Conservation (phyloP, 2,113 vertebrate genomes). For the Bos taurus region DNA sequence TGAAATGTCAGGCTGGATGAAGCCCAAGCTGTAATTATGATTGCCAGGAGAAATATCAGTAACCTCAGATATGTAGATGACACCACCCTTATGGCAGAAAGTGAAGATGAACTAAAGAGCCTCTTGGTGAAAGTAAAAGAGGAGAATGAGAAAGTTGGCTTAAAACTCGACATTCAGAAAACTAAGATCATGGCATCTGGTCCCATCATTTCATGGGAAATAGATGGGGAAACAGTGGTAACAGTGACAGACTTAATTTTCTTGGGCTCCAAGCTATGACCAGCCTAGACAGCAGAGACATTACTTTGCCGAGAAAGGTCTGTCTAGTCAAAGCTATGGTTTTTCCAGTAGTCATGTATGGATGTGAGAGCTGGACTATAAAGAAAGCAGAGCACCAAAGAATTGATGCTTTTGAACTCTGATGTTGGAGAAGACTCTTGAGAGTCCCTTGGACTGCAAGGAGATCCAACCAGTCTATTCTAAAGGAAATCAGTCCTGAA, state of each 20-base stretch:
- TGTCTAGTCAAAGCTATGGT: not conserved
- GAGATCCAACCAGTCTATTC: not conserved
- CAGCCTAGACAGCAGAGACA: not conserved
- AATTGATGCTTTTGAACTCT: not conserved
- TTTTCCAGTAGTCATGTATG: not conserved
- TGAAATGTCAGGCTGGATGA: rapidly evolving
- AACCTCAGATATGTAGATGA: not conserved
- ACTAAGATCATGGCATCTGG: not conserved
- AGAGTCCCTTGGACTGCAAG: not conserved
- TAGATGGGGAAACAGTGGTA: not conserved
- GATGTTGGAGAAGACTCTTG: not conserved
- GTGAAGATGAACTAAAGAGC: not conserved
- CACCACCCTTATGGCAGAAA: not conserved
- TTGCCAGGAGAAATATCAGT: not conserved
- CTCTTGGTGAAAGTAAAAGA: not conserved
- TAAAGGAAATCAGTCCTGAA: not conserved
- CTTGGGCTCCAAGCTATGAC: not conserved
- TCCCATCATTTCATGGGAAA: not conserved
- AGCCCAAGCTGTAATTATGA: not conserved
- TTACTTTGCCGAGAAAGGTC: not conserved
- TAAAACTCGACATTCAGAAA: not conserved
- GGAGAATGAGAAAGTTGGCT: not conserved
- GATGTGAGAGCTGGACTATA: not conserved
- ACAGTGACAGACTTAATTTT: not conserved
- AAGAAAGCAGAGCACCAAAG: not conserved